Conservation (phyloP, 53 echinoderm and acorn worm species). For the Echinometra lucunter region DNA sequence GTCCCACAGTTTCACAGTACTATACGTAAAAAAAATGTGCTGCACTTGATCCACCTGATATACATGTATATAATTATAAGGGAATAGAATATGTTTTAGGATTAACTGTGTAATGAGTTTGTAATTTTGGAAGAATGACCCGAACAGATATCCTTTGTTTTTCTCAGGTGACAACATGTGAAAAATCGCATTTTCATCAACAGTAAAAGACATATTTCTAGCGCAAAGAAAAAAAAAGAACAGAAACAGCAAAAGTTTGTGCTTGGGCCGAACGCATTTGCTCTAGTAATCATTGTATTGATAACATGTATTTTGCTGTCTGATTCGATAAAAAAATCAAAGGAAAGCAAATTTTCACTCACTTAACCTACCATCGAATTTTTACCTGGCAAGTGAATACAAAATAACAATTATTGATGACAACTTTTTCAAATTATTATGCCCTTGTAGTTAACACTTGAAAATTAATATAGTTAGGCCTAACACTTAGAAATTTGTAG, state of each 20-base stretch:
- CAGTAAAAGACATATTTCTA: neutral
- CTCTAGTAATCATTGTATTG: no score
- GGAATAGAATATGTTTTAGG: neutral
- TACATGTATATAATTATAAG: constrained; percentile 14
- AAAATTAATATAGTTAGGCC: no score
- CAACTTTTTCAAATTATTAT: no score
- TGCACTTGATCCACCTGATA: constrained; percentile 32
- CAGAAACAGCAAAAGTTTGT: no score
- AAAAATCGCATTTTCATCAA: neutral
- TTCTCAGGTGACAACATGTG: constrained; percentile 25
- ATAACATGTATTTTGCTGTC: no score
- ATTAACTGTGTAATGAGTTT: neutral
- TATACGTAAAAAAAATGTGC: constrained; percentile 17
- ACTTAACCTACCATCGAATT: no score
- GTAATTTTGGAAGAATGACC: neutral
- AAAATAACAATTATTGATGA: no score
- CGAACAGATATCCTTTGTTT: constrained; percentile 3
- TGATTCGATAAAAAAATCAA: no score
- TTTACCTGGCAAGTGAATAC: no score
- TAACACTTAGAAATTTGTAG: neutral
- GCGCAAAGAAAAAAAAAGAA: neutral
- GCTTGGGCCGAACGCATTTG: no score
- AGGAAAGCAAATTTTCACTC: no score
- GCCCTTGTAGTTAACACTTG: neutral
- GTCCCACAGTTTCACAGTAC: constrained; percentile 47